Evolutionary conservation across 2,888 invertebrate genomes (phyloP), one percentile per base, ranked within the genome.

Genomic region (Malthinus flaveolus): DNA sequence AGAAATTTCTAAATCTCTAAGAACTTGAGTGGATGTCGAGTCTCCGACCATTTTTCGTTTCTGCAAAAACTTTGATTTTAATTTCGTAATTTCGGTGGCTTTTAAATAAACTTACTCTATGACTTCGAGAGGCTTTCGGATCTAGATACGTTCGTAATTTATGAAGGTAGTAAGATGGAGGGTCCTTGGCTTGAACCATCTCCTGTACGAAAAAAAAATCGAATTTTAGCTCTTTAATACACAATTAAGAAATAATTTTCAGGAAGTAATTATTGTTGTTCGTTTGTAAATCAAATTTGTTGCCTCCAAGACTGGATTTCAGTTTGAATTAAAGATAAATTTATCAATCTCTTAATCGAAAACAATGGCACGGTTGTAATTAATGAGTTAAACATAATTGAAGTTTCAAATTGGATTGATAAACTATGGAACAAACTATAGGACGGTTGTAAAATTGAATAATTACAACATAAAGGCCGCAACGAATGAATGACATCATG

Each of bases 1-100:
- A 44, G 97, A 99, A 77, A 98, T 99, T 85, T 99, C 99, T 79
- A 99, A 84, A 84, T 99, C 97, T 74, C 97, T 87, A 63, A 99
- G 85, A 70, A 99, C 96, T 85, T 97, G 97, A 44, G 99, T 99
- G 56, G 98, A 98, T 61, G 97, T 97, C 49, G 96, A 92, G 78
- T 97, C 96, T 59, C 95, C 94, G 62, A 97, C 91, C 87, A 95
- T 93, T 85, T 95, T 95, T 77, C 96, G 86, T 87, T 96, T 97
- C 96, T 97, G 88, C 61, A 87, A 23, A 23, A 23, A 23, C 5
- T 23, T 23, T 23, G 2, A 23, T 23, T 23, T 23, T 23, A 5
- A 23, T 2, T 23, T 23, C 5, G n/a, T 23, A 23, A 5, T 23
- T 23, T 23, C 3, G 23, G 2, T 23, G 23, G 2, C 3, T 2